Percentiles rank a stretch among this genome's conserved stretches.
Evolutionary conservation across 2,113 vertebrate species (phyloP).

Genomic region (Eurystomus gularis): DNA sequence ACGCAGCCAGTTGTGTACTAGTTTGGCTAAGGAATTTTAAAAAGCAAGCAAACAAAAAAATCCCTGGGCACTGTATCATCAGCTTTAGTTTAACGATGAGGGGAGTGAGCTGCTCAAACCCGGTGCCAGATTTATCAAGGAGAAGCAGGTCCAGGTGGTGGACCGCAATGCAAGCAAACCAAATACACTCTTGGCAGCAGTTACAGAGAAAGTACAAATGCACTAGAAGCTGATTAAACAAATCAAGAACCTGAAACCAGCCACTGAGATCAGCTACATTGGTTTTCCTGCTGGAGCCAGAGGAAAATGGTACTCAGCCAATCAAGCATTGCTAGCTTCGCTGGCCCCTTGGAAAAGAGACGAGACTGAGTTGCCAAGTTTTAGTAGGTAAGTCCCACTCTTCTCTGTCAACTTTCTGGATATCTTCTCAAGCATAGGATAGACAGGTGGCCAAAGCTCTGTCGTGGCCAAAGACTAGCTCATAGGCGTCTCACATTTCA

Average conservation of each 20-base stretch:
- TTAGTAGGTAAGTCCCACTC: background rate
- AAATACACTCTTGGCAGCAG: background rate
- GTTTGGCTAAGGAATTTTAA: background rate
- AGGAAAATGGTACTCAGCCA: background rate
- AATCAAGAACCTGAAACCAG: background rate
- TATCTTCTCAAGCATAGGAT: background rate
- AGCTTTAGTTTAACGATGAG: background rate
- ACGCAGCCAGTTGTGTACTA: background rate
- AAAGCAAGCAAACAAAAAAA: background rate
- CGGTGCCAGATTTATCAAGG: background rate
- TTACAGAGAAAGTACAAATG: background rate
- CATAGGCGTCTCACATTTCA: background rate
- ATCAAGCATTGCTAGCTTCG: background rate
- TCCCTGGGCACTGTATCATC: background rate
- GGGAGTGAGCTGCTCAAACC: background rate
- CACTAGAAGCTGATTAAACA: conserved; percentile 1
- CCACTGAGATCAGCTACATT: background rate
- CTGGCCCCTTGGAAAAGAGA: background rate
- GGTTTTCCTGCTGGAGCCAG: background rate
- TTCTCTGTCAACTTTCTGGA: background rate
- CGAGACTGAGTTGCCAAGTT: background rate
- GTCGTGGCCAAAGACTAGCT: background rate
- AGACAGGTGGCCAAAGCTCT: conserved; percentile 10
- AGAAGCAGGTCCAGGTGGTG: background rate
- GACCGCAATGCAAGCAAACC: background rate